These are phyloP conservation scores for Dexiosoma caninum DNA, from an alignment of 2,888 invertebrate species.

Conservation along the genomic window DNA sequence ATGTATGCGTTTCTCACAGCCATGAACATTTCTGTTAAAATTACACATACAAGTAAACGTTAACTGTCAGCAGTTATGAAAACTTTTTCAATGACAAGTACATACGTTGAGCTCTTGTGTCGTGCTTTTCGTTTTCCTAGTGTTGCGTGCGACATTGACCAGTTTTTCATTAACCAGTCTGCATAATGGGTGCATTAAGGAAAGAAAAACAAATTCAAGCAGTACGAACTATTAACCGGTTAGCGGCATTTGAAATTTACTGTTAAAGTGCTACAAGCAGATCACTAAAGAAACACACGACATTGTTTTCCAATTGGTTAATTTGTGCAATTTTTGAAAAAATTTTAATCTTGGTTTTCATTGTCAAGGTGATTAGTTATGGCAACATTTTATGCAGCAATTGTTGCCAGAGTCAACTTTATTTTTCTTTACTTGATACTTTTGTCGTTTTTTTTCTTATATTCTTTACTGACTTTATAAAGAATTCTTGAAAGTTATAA, in stretches of 20 bases:
- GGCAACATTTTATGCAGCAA: background rate
- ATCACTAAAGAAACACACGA: background rate
- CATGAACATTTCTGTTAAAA: background rate
- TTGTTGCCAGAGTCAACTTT: background rate
- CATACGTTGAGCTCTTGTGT: background rate
- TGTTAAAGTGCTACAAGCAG: constrained; percentile 36
- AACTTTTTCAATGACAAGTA: constrained; percentile 45
- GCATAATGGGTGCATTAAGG: constrained; percentile 37
- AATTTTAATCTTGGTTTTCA: constrained; percentile 48
- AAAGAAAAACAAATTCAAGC: background rate
- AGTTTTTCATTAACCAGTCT: constrained; percentile 54
- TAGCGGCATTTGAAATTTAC: constrained; percentile 55
- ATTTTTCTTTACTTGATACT: too few relatives aligned
- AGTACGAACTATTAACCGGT: constrained; percentile 46
- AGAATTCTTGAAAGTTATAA: too few relatives aligned
- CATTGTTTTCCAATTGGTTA: constrained; percentile 41
- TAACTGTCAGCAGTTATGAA: background rate
- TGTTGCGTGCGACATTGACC: constrained; percentile 65
- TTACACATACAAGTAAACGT: background rate
- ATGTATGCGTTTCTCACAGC: background rate
- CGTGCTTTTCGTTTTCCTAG: constrained; percentile 40
- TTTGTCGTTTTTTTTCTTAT: too few relatives aligned
- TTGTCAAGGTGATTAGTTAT: constrained; percentile 51
- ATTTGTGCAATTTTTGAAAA: constrained; percentile 28
- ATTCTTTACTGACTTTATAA: too few relatives aligned